These are phyloP conservation scores for Serranus cabrilla DNA, from an alignment of 2,797 vertebrate genomes.

Conservation along the genomic window DNA sequence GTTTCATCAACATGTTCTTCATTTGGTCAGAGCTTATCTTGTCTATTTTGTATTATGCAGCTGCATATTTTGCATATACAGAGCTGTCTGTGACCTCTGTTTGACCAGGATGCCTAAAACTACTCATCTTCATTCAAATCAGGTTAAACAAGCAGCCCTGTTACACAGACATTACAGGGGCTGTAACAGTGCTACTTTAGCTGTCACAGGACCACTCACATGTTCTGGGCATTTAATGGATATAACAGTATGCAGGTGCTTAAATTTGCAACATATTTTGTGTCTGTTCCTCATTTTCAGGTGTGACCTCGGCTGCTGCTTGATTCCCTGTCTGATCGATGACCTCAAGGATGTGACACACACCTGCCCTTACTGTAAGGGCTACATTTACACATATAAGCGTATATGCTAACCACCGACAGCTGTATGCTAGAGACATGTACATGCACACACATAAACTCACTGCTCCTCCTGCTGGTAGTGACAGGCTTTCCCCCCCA, in stretches of 20 bases:
- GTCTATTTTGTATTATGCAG: not conserved
- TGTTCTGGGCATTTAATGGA: not conserved
- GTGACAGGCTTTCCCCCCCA: conserved; percentile 48
- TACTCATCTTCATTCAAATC: not conserved
- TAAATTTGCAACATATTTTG: not conserved
- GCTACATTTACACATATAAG: conserved; percentile 99
- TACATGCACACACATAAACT: conserved; percentile 64
- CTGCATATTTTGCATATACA: not conserved
- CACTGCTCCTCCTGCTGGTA: conserved; percentile 70
- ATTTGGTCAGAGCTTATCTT: not conserved
- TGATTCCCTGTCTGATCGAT: conserved; percentile 97
- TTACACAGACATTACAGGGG: not conserved
- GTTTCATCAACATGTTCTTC: not conserved
- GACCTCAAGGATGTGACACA: conserved; percentile 99
- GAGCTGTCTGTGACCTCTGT: not conserved
- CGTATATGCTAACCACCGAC: conserved; percentile 94
- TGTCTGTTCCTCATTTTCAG: conserved; percentile 75
- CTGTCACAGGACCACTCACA: not conserved
- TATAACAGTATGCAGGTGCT: not conserved
- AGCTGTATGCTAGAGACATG: conserved; percentile 68
- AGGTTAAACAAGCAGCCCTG: not conserved
- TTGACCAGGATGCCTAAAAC: not conserved
- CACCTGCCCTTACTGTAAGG: conserved; percentile 98
- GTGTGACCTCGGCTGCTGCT: conserved; percentile 97
- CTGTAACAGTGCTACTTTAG: not conserved